Evolutionary conservation across 2,888 invertebrate species (phyloP).

Genomic region (Corbicula japonica): DNA sequence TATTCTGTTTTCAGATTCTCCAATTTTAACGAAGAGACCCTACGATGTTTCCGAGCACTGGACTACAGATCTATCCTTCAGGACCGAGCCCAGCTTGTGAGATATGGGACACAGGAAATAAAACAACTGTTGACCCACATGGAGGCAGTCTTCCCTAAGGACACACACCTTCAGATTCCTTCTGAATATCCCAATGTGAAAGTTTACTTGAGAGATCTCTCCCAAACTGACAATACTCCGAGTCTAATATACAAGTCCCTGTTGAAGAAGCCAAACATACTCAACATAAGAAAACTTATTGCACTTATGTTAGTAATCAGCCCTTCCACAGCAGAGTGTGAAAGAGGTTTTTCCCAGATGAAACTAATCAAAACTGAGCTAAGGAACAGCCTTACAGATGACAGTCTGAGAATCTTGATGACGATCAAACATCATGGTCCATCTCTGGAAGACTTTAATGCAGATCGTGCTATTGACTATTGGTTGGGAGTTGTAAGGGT

Average conservation of each 20-base stretch:
- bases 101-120: background rate
- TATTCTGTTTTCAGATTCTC: constrained; percentile 9
- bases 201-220: constrained; percentile 5
- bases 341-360: background rate
- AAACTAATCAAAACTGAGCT: background rate
- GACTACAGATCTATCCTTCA: constrained; percentile 10
- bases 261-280: constrained; percentile 5
- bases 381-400: background rate
- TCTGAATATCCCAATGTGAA: constrained; percentile 5
- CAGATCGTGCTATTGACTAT: too few relatives aligned
- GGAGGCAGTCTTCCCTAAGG: background rate
- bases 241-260: background rate
- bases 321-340: constrained; percentile 3
- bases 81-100: background rate
- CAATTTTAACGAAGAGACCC: constrained; percentile 14
- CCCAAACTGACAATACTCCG: constrained; percentile 1
- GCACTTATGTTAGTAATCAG: constrained; percentile 8
- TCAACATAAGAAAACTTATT: background rate
- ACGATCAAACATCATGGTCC: background rate
- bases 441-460: background rate
- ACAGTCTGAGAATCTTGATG: background rate
- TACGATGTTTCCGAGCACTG: constrained; percentile 7
- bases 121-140: background rate
- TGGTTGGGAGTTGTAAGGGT: too few relatives aligned
- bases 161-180: background rate